A percentile compares a stretch with the other conserved stretches of the same genome.
Conservation (phyloP, 2,888 invertebrate genomes). For the Lepidocyrtinus sp. region DNA sequence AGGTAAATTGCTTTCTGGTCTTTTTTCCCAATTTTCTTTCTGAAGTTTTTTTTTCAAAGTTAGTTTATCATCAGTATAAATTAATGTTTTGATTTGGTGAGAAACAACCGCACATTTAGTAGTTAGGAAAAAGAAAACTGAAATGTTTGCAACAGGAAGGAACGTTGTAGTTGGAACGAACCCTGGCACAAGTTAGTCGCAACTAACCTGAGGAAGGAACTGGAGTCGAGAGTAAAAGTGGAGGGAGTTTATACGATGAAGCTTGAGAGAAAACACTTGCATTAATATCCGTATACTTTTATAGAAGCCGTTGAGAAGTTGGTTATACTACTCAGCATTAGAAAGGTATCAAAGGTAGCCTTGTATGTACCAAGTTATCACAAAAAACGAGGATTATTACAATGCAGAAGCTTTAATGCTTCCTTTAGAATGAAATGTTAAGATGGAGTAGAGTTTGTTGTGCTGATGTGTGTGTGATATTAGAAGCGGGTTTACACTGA, state of each 20-base stretch:
- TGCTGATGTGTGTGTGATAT: neutral
- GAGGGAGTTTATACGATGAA: conserved; percentile 43
- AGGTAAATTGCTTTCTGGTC: neutral
- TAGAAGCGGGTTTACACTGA: neutral
- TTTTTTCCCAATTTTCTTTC: neutral
- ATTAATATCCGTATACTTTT: conserved; percentile 9
- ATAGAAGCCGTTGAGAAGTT: conserved; percentile 7
- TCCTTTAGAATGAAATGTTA: conserved; percentile 4
- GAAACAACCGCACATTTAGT: conserved; percentile 27
- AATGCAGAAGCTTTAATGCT: neutral
- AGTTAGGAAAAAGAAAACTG: conserved; percentile 16
- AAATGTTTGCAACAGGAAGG: conserved; percentile 43
- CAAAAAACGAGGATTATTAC: neutral
- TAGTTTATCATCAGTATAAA: neutral
- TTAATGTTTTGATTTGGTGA: conserved; percentile 14
- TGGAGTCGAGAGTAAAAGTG: conserved; percentile 55
- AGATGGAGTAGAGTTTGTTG: neutral
- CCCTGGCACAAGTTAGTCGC: conserved; percentile 67
- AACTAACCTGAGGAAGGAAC: conserved; percentile 63
- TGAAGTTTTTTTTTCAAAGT: neutral
- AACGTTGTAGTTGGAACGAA: conserved; percentile 57
- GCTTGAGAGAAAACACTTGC: conserved; percentile 13
- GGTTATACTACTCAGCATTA: conserved; percentile 11
- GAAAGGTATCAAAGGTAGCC: conserved; percentile 3
- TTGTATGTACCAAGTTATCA: conserved; percentile 1